phyloP scores from a whole-genome alignment of 2,888 invertebrate genomes.

The Hemicrepidius hirtus region DNA sequence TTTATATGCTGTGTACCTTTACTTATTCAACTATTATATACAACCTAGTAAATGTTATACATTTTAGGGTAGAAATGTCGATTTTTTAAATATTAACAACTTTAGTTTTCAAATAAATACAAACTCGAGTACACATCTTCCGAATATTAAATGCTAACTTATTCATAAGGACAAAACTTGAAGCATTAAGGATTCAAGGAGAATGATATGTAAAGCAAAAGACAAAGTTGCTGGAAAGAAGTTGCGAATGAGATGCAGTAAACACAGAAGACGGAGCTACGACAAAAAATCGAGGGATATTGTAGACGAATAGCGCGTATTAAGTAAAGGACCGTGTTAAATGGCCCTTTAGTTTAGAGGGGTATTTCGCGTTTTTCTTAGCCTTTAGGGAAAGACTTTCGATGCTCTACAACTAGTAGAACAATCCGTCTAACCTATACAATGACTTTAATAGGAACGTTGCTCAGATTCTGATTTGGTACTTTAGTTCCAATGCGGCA shows the following conservation, averaged over 20 bases:
- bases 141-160: constrained; percentile 16
- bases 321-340: constrained; percentile 37
- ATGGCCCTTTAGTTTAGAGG: constrained; percentile 36
- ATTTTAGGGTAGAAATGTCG: background rate
- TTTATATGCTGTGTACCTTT: no score
- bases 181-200: constrained; percentile 8
- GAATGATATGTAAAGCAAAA: constrained; percentile 19
- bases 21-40: no score
- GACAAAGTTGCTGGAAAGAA: constrained; percentile 1
- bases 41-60: background rate
- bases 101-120: constrained; percentile 12
- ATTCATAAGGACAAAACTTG: constrained; percentile 17
- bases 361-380: constrained; percentile 31
- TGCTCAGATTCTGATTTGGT: constrained; percentile 24
- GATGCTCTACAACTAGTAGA: constrained; percentile 17
- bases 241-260: constrained; percentile 26
- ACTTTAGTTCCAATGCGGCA: constrained; percentile 14
- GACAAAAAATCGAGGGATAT: constrained; percentile 27
- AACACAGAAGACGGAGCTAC: constrained; percentile 22
- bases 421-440: constrained; percentile 32
- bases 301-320: constrained; percentile 33
- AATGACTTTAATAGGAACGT: constrained; percentile 19
- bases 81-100: constrained; percentile 10
- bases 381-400: constrained; percentile 12
- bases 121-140: constrained; percentile 10